Evolutionary conservation across 37 sponge, comb jelly and placozoan species (phyloP).

Genomic region (Petrosia ficiformis): DNA sequence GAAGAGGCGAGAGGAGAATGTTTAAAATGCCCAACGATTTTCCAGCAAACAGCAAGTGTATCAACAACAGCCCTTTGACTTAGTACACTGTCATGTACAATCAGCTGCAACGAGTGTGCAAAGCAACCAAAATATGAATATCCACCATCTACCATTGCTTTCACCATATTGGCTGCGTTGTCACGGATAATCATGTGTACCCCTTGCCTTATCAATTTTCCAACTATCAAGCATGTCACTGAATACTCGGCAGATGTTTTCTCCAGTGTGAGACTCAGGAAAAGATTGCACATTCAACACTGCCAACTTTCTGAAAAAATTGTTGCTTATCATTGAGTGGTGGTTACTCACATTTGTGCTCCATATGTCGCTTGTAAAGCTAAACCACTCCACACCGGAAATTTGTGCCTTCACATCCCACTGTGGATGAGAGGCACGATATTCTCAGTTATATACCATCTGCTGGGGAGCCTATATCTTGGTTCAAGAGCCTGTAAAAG

Average conservation of each 20-base stretch:
- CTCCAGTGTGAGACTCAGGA: slow-evolving; percentile 42
- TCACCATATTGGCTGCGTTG: slow-evolving; percentile 48
- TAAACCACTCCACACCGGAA: slow-evolving; percentile 1
- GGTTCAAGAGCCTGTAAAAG: slow-evolving; percentile 17
- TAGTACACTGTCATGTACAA: slow-evolving; percentile 45
- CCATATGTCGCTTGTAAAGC: slow-evolving; percentile 49
- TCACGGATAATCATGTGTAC: slow-evolving; percentile 24
- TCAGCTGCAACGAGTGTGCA: slow-evolving; percentile 48
- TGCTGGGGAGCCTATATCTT: slow-evolving; percentile 37
- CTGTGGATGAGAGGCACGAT: slow-evolving; percentile 5
- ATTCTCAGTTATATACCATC: slow-evolving; percentile 37
- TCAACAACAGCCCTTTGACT: slow-evolving; percentile 31
- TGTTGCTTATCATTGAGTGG: slow-evolving; percentile 32
- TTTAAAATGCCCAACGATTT: slow-evolving; percentile 54
- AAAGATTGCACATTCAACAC: slow-evolving; percentile 21
- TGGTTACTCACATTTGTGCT: slow-evolving; percentile 15
- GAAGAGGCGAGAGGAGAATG: slow-evolving; percentile 12
- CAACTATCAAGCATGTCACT: slow-evolving; percentile 31
- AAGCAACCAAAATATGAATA: slow-evolving; percentile 23
- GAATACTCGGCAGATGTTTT: slow-evolving; percentile 10
- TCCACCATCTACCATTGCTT: slow-evolving; percentile 27
- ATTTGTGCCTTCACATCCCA: slow-evolving; percentile 14
- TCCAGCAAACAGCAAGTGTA: slow-evolving; percentile 23
- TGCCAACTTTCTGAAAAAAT: slow-evolving; percentile 19
- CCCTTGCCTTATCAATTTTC: slow-evolving; percentile 18